These are phyloP conservation scores for Malthinus flaveolus DNA, from an alignment of 2,888 invertebrate species.

Conservation along the genomic window DNA sequence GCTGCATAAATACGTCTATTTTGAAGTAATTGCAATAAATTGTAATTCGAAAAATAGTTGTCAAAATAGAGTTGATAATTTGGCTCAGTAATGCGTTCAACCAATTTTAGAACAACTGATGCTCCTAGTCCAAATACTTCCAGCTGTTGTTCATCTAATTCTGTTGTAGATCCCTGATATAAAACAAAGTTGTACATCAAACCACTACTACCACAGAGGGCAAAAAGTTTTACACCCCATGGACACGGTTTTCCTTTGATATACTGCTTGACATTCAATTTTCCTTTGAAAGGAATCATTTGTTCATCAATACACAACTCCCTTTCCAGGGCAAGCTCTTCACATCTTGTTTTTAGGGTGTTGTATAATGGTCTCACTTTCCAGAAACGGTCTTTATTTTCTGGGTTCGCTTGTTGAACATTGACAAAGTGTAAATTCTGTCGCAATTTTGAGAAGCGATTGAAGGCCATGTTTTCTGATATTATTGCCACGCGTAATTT, in stretches of 20 bases:
- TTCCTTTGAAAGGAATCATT: slow-evolving; percentile 26
- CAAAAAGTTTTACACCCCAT: slow-evolving; percentile 40
- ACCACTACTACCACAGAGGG: slow-evolving; percentile 39
- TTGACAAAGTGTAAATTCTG: no score
- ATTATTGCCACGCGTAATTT: not conserved
- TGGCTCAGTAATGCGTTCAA: no score
- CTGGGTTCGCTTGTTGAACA: no score
- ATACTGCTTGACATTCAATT: slow-evolving; percentile 20
- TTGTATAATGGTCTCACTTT: not conserved
- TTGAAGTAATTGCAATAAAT: not conserved
- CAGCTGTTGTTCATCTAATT: no score
- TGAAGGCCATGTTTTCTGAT: no score
- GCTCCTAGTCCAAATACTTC: no score
- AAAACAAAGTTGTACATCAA: slow-evolving; percentile 41
- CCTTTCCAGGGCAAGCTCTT: slow-evolving; percentile 4
- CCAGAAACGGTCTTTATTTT: no score
- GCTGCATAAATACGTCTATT: no score
- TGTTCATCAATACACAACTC: slow-evolving; percentile 39
- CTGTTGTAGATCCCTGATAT: slow-evolving; percentile 43
- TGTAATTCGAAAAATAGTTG: slow-evolving; percentile 9
- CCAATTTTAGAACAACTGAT: no score
- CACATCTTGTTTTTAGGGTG: not conserved
- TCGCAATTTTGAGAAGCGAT: no score
- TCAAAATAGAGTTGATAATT: slow-evolving; percentile 5
- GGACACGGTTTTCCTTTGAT: slow-evolving; percentile 28